Conservation (phyloP, 2,113 vertebrate genomes). For the Propithecus coquereli region DNA sequence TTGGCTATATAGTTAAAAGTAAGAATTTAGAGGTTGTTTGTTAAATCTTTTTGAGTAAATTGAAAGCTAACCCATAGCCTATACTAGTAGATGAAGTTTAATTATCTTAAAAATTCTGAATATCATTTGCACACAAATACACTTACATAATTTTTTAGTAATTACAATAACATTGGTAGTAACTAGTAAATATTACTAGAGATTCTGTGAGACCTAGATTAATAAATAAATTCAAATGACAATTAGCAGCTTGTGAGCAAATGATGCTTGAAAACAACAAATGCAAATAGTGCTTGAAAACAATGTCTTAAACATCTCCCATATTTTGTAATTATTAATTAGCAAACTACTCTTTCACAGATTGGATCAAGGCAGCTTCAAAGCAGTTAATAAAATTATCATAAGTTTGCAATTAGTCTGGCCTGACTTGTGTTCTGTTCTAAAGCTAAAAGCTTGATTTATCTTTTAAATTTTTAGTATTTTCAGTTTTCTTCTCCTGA, state of each 20-base stretch:
- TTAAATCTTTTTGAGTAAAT: slow-evolving; percentile 44
- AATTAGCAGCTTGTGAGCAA: slow-evolving; percentile 47
- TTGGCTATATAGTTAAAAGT: not conserved
- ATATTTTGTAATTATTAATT: slow-evolving; percentile 55
- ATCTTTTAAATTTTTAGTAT: slow-evolving; percentile 25
- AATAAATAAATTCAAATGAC: slow-evolving; percentile 46
- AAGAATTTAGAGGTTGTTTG: slow-evolving; percentile 13
- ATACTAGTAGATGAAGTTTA: slow-evolving; percentile 1
- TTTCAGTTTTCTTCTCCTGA: not conserved
- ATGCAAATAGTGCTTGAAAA: slow-evolving; percentile 46
- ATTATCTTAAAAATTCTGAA: slow-evolving; percentile 41
- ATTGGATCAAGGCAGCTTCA: slow-evolving; percentile 26
- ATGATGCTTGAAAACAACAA: slow-evolving; percentile 44
- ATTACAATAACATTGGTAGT: slow-evolving; percentile 18
- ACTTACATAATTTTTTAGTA: slow-evolving; percentile 49
- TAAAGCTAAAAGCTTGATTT: slow-evolving; percentile 54
- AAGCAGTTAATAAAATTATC: slow-evolving; percentile 50
- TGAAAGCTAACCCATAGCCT: not conserved
- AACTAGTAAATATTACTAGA: slow-evolving; percentile 7
- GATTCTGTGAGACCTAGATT: slow-evolving; percentile 7
- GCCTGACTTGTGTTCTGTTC: slow-evolving; percentile 9
- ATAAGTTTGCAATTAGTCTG: slow-evolving; percentile 57
- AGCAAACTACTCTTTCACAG: slow-evolving; percentile 38
- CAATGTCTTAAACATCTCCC: slow-evolving; percentile 6
- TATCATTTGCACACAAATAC: slow-evolving; percentile 29